Conservation (phyloP, 2,113 vertebrate species). For the Cavia aperea region DNA sequence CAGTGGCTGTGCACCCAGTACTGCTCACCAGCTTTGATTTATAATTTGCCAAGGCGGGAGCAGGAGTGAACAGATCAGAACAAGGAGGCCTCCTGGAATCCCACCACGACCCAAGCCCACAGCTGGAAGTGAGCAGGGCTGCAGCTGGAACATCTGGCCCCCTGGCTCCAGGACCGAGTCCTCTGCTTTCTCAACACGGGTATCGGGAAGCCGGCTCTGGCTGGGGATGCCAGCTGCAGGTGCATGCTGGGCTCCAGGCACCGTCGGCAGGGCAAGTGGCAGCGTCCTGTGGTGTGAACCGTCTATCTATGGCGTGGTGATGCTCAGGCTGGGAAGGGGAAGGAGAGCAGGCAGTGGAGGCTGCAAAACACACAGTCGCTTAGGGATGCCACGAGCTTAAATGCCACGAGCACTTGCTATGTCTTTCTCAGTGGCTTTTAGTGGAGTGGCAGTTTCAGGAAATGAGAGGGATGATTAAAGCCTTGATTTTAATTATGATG, state of each 20-base stretch:
- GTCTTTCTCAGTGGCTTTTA: background rate
- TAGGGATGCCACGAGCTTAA: background rate
- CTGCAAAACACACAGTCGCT: background rate
- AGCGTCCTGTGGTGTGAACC: background rate
- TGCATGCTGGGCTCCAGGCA: background rate
- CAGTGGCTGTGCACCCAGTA: accelerated
- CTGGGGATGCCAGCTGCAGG: background rate
- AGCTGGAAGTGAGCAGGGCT: background rate
- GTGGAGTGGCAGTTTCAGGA: background rate
- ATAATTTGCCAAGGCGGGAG: accelerated
- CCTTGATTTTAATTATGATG: background rate
- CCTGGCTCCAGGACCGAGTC: background rate
- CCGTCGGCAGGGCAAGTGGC: background rate
- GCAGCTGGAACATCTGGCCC: background rate
- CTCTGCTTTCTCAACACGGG: background rate
- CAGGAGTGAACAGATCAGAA: background rate
- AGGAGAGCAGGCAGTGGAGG: background rate
- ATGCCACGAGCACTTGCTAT: background rate
- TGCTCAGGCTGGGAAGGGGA: background rate
- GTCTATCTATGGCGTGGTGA: background rate
- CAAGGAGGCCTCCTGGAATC: background rate
- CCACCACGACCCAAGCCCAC: background rate
- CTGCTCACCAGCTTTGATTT: background rate
- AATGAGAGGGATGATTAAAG: background rate
- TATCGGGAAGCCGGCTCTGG: background rate